phyloP scores from a whole-genome alignment of 2,888 invertebrate species.

The Machimus rusticus region DNA sequence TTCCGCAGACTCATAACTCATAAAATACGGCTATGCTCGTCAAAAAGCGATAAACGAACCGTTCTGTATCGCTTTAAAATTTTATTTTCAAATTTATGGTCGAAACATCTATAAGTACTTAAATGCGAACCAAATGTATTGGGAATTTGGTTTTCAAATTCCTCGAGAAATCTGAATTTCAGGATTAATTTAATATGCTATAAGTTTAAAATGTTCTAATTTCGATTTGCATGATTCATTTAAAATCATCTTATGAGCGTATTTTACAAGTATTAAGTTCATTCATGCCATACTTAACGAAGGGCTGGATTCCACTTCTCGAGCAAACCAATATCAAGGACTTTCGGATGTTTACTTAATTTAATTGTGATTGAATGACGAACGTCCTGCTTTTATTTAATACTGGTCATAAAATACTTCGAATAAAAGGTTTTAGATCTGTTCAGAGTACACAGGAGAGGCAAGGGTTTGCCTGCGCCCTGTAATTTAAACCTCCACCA shows the following conservation, averaged over 20 bases:
- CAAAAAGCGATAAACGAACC: not conserved
- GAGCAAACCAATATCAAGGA: not conserved
- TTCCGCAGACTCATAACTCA: not conserved
- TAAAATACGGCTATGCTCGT: not conserved
- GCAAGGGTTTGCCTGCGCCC: not conserved
- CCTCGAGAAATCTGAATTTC: not conserved
- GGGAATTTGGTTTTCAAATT: not conserved
- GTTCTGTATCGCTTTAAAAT: not conserved
- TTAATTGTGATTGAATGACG: not conserved
- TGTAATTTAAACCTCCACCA: not conserved
- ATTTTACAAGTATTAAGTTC: not conserved
- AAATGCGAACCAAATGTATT: not conserved
- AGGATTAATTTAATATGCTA: not conserved
- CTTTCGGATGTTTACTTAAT: not conserved
- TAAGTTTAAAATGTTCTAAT: not conserved
- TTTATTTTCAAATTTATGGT: not conserved
- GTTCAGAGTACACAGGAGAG: not conserved
- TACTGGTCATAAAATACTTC: not conserved
- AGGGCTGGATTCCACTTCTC: not conserved
- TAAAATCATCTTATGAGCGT: not conserved
- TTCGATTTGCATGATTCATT: not conserved
- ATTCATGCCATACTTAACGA: not conserved
- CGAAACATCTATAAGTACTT: not conserved
- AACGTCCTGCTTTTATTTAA: conserved; percentile 13
- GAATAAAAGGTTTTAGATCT: conserved; percentile 4